phyloP scores from a whole-genome alignment of 2,888 invertebrate genomes.

The Euproctis similis region DNA sequence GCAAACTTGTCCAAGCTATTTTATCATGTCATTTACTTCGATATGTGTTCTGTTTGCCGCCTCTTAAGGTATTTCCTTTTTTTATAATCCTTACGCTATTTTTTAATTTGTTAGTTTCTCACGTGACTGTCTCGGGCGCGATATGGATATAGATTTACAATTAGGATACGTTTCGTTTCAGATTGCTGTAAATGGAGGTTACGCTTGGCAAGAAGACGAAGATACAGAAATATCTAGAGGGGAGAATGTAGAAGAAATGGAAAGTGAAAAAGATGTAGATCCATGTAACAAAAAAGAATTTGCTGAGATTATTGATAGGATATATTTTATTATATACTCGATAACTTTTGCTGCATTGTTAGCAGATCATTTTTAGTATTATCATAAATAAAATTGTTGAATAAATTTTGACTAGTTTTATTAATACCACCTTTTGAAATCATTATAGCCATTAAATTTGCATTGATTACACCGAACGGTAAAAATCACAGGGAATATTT shows the following conservation, averaged over 20 bases:
- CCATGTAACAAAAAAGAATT: slow-evolving; percentile 41
- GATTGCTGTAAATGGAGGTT: slow-evolving; percentile 45
- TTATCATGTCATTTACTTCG: slow-evolving; percentile 40
- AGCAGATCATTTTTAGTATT: slow-evolving; percentile 41
- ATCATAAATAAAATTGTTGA: neutral
- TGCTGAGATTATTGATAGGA: slow-evolving; percentile 49
- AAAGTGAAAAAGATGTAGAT: slow-evolving; percentile 32
- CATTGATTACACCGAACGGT: too few relatives aligned
- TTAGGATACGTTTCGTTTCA: slow-evolving; percentile 6
- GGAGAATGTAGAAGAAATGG: slow-evolving; percentile 51
- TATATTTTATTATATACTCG: slow-evolving; percentile 47
- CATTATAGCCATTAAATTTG: too few relatives aligned
- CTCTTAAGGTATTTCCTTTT: slow-evolving; percentile 43
- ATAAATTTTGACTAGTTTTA: too few relatives aligned
- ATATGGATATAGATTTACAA: too few relatives aligned
- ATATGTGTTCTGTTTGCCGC: slow-evolving; percentile 43
- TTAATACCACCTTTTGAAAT: too few relatives aligned
- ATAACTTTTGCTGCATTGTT: slow-evolving; percentile 45
- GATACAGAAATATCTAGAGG: slow-evolving; percentile 28
- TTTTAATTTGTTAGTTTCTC: neutral
- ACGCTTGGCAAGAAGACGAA: slow-evolving; percentile 42
- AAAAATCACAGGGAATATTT: neutral
- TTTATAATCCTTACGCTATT: neutral
- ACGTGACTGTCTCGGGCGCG: neutral
- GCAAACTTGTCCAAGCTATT: slow-evolving; percentile 31